Conservation (phyloP, 2,113 vertebrate genomes). For the Phocoena phocoena region DNA sequence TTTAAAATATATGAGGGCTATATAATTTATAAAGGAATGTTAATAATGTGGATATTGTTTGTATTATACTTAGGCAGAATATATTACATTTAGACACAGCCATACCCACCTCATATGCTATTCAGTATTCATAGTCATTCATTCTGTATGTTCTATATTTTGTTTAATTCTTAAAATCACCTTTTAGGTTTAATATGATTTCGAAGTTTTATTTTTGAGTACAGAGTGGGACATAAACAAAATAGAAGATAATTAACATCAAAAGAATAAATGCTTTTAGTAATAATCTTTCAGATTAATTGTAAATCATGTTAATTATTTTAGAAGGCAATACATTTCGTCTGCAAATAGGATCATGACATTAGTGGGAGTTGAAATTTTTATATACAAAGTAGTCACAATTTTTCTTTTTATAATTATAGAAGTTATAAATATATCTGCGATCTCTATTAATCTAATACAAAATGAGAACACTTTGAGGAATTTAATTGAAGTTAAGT, state of each 20-base stretch:
- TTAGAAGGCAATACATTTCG: background rate
- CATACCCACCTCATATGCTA: background rate
- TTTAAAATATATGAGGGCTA: background rate
- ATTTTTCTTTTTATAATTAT: conserved; percentile 38
- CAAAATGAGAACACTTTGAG: conserved; percentile 8
- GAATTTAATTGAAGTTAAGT: conserved; percentile 26
- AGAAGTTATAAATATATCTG: conserved; percentile 10
- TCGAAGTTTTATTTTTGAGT: conserved; percentile 33
- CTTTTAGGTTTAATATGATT: conserved; percentile 21
- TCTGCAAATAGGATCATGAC: conserved; percentile 1
- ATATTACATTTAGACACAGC: background rate
- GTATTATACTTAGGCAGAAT: background rate
- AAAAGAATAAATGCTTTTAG: background rate
- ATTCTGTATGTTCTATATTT: background rate
- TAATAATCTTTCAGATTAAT: conserved; percentile 35
- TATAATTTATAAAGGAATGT: background rate
- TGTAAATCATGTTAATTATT: conserved; percentile 16
- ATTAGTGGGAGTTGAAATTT: conserved; percentile 10
- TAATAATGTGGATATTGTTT: background rate
- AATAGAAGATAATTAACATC: conserved; percentile 7
- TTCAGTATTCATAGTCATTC: background rate
- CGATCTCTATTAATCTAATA: background rate
- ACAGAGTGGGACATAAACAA: background rate
- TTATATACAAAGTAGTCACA: conserved; percentile 7
- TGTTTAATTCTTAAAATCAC: background rate